Percentiles rank a stretch among this genome's conserved stretches.
Conservation (phyloP, 2,113 vertebrate species). For the Scomber scombrus region DNA sequence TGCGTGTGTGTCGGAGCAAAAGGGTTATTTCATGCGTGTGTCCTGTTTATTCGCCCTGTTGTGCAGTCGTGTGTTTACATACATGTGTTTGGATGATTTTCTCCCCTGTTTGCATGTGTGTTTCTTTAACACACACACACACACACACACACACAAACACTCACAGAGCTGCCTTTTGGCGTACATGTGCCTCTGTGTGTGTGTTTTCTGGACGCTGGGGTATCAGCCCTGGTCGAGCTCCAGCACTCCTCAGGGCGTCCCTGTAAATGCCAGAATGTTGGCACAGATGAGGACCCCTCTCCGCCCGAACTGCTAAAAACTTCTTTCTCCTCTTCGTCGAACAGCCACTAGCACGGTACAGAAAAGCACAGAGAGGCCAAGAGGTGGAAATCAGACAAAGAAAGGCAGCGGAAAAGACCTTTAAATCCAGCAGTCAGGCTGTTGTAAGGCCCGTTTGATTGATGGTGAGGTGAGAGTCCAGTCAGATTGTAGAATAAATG, state of each 20-base stretch:
- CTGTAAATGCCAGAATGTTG: constrained; percentile 66
- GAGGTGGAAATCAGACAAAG: constrained; percentile 1
- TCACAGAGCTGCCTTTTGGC: background rate
- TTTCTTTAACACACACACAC: no score
- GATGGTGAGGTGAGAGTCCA: background rate
- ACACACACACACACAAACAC: no score
- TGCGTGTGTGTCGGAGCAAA: constrained; percentile 11
- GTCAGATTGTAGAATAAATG: background rate
- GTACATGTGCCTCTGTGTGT: background rate
- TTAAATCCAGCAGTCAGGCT: constrained; percentile 15
- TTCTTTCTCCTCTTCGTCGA: constrained; percentile 19
- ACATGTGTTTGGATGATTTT: background rate
- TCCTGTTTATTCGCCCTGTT: constrained; percentile 32
- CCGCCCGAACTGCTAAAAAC: constrained; percentile 41
- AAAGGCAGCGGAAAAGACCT: constrained; percentile 12
- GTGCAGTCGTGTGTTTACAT: constrained; percentile 8
- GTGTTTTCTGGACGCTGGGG: constrained; percentile 7
- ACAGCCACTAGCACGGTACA: constrained; percentile 30
- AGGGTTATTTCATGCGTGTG: background rate
- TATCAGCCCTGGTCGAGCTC: constrained; percentile 46
- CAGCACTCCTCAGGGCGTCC: constrained; percentile 53
- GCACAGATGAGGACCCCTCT: constrained; percentile 25
- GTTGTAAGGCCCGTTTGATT: constrained; percentile 14
- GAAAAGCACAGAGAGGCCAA: background rate
- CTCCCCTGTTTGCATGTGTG: background rate